Percentiles rank a stretch among this genome's conserved stretches.
These are phyloP conservation scores for Anagyrus pseudococci DNA, from an alignment of 2,888 invertebrate genomes.

Conservation along the genomic window DNA sequence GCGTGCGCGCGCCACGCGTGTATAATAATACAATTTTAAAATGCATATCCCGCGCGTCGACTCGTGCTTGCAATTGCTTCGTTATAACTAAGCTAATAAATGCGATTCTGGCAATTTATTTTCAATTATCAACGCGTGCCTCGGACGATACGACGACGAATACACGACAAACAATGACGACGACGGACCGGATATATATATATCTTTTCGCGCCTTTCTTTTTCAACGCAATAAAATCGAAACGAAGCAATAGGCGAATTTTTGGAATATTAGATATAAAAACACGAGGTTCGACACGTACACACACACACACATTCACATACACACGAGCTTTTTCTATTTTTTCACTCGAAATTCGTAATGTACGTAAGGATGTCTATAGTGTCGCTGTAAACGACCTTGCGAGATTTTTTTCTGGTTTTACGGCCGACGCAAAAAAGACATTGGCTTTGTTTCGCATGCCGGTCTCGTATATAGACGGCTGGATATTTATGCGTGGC, in stretches of 20 bases:
- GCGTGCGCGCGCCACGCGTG: too few species aligned
- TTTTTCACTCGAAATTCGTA: constrained; percentile 16
- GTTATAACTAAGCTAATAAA: not conserved
- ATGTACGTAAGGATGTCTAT: not conserved
- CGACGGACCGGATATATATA: too few species aligned
- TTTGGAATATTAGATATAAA: constrained; percentile 6
- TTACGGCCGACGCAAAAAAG: too few species aligned
- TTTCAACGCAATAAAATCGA: constrained; percentile 19
- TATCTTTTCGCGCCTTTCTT: too few species aligned
- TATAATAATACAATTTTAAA: constrained; percentile 2
- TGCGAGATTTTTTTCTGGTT: too few species aligned
- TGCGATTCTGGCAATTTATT: not conserved
- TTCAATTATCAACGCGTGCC: too few species aligned
- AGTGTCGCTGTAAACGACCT: not conserved
- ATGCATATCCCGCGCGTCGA: constrained; percentile 26
- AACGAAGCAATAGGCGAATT: constrained; percentile 28
- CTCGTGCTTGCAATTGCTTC: constrained; percentile 12
- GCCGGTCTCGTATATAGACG: too few species aligned
- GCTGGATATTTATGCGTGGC: too few species aligned
- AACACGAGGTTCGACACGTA: constrained; percentile 11
- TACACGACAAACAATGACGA: too few species aligned
- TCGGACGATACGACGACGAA: too few species aligned
- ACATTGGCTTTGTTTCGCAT: too few species aligned
- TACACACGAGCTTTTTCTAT: constrained; percentile 18
- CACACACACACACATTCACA: too few species aligned